Evolutionary conservation across 2,797 vertebrate genomes (phyloP), one percentile per base, ranked within the genome.

Genomic region (Macropus fuliginosus): DNA sequence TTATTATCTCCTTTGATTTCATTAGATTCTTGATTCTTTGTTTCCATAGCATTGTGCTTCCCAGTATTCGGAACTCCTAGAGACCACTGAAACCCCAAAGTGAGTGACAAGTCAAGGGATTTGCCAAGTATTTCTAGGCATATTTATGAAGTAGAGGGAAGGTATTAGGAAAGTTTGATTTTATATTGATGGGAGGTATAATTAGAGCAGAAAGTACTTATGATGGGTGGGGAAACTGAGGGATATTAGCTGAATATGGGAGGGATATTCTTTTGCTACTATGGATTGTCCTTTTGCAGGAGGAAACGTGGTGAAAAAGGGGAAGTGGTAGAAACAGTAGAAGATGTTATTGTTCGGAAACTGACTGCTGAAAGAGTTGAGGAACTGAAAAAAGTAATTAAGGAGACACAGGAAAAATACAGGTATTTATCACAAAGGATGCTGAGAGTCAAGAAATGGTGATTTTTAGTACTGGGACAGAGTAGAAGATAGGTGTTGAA

Each of bases 71-170:
- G 99, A 99, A 97, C 99, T 99, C 96, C 98, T 99, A 98, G 99
- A 99, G 98, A 99, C 99, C 93, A 99, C 99, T 0, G 99, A 99
- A 95, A 99, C 99, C 31, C 99, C 99, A 95, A 99, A 99, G 99
- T 99, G 96, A 99, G 99, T 99, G 98, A 55, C 92, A 96, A 98
- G 3, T 10, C 66, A 97, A 87, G 93, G 29, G 46, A 92, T n/a
- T 95, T 93, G 46, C 13, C 52, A 87, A 87, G 57, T 93, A 54
- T 74, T 81, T 81, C 6, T n/a, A 91, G 55, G 54, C 34, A 55
- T 0, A 54, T 91, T 40, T 59, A 56, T 93, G 95, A 92, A 90
- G 21, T 91, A 40, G 54, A 87, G 87, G 93, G 9, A 92, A 27
- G 95, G 95, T 91, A 93, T 16, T 74, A 31, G 94, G 55, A 54